Evolutionary conservation across 2,113 vertebrate genomes (phyloP).

Genomic region (Xiphophorus hellerii): DNA sequence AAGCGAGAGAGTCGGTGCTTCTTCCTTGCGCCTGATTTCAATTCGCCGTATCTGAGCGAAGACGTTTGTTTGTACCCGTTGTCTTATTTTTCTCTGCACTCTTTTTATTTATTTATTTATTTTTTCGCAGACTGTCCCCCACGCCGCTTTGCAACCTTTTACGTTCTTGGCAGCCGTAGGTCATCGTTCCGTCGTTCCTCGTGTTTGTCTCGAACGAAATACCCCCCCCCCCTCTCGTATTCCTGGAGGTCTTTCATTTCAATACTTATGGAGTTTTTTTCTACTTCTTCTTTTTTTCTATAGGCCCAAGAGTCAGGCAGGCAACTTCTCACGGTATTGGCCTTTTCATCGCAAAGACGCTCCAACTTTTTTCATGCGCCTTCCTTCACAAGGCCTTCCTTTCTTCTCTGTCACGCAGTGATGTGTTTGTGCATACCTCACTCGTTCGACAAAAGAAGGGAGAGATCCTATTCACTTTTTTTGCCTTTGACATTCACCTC

Average conservation of each 20-base stretch:
- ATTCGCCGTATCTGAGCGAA: slow-evolving; percentile 36
- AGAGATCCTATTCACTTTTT: slow-evolving; percentile 68
- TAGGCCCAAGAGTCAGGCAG: slow-evolving; percentile 49
- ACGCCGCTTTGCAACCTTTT: slow-evolving; percentile 1
- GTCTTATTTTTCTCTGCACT: background rate
- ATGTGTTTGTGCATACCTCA: slow-evolving; percentile 77
- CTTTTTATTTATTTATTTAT: background rate
- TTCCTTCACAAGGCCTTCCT: slow-evolving; percentile 66
- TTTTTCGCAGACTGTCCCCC: background rate
- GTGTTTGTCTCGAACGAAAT: slow-evolving; percentile 34
- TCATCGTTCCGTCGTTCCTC: slow-evolving; percentile 25
- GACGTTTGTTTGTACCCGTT: slow-evolving; percentile 28
- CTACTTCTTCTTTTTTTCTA: slow-evolving; percentile 17
- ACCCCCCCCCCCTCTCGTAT: slow-evolving; percentile 25
- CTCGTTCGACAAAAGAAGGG: slow-evolving; percentile 58
- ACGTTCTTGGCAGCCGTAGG: background rate
- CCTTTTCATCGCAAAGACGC: slow-evolving; percentile 67
- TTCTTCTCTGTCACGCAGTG: slow-evolving; percentile 73
- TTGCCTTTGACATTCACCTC: slow-evolving; percentile 73
- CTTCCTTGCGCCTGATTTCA: slow-evolving; percentile 42
- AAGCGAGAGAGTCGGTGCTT: slow-evolving; percentile 17
- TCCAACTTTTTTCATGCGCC: slow-evolving; percentile 58
- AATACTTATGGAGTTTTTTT: slow-evolving; percentile 31
- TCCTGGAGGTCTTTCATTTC: slow-evolving; percentile 51
- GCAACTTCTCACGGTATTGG: slow-evolving; percentile 68